Evolutionary conservation across 2,888 invertebrate genomes (phyloP), one percentile per base, ranked within the genome.

Genomic region (Tineola bisselliella): DNA sequence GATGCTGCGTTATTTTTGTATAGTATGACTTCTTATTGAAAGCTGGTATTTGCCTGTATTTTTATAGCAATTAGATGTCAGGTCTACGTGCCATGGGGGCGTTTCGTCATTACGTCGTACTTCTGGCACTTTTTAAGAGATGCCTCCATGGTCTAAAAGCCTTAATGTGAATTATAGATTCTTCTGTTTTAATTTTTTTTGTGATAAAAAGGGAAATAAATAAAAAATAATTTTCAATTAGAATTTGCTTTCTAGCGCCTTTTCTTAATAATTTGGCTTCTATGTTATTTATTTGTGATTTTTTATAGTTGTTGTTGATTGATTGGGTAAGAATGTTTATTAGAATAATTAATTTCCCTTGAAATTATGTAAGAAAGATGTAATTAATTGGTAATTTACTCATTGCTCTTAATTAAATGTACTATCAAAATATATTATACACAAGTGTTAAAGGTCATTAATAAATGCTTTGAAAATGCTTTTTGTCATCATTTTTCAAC

Each of bases 341-440:
- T 80, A n/a, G n/a, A n/a, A 81, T 84, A 81, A 80, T 82, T 84
- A 82, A 84, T 86, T 84, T 84, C 84, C 83, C 83, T 84, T 86
- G 81, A 74, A 83, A 81, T 79, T 74, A 75, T 75, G 74, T 86
- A 84, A 81, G 81, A 84, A 88, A 84, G 84, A 84, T 87, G 86
- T 87, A 87, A 84, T 48, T 84, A 79, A 84, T 87, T 84, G 87
- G 86, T 86, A 84, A 87, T 84, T 88, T 87, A 88, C 84, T 87
- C 81, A 87, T 84, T 87, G 87, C 88, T 87, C 86, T 88, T 86
- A 87, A n/a, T n/a, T n/a, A n/a, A n/a, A 87, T 88, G 88, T 88
- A 88, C 82, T 88, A 88, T 87, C 87, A 86, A 87, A 87, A 86
- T 88, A 87, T 87, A 87, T 86, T 86, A 87, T 87, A 87, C 87